Evolutionary conservation across 2,797 vertebrate genomes (phyloP).

Genomic region (Triplophysa bombifrons): DNA sequence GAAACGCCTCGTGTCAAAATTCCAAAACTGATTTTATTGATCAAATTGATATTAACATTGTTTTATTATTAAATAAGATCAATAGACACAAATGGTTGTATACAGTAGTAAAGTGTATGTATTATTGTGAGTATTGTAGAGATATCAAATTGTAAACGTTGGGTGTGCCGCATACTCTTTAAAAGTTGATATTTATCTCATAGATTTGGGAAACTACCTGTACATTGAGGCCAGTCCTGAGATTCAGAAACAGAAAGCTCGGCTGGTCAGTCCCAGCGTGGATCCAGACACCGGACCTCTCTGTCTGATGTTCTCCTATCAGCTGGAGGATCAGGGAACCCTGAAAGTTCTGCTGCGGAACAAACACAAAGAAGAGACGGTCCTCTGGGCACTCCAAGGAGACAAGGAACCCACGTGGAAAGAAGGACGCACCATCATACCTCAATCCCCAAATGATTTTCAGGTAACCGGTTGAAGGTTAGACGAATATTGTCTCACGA

Average conservation of each 20-base stretch:
- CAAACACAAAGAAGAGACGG: conserved; percentile 82
- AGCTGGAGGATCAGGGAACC: conserved; percentile 82
- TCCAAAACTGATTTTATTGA: too few species aligned
- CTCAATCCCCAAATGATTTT: conserved; percentile 88
- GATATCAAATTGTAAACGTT: too few species aligned
- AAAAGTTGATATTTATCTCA: background rate
- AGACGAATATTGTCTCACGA: background rate
- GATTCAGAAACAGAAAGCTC: conserved; percentile 82
- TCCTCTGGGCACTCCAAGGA: conserved; percentile 87
- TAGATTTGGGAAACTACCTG: conserved; percentile 77
- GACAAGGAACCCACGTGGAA: conserved; percentile 90
- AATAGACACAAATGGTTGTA: too few species aligned
- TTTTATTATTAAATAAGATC: too few species aligned
- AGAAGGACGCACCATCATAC: conserved; percentile 91
- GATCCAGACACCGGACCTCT: conserved; percentile 83
- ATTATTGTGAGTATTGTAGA: too few species aligned
- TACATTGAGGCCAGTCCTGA: conserved; percentile 82
- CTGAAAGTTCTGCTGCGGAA: conserved; percentile 85
- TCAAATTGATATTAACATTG: too few species aligned
- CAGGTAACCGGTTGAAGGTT: conserved; percentile 76
- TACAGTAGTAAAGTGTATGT: too few species aligned
- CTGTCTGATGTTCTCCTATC: conserved; percentile 94
- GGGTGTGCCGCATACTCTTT: too few species aligned
- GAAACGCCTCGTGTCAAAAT: too few species aligned
- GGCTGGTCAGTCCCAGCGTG: conserved; percentile 86